Evolutionary conservation across 2,797 vertebrate species (phyloP), one percentile per base, ranked within the genome.

Genomic region (Acestrorhynchus altus): DNA sequence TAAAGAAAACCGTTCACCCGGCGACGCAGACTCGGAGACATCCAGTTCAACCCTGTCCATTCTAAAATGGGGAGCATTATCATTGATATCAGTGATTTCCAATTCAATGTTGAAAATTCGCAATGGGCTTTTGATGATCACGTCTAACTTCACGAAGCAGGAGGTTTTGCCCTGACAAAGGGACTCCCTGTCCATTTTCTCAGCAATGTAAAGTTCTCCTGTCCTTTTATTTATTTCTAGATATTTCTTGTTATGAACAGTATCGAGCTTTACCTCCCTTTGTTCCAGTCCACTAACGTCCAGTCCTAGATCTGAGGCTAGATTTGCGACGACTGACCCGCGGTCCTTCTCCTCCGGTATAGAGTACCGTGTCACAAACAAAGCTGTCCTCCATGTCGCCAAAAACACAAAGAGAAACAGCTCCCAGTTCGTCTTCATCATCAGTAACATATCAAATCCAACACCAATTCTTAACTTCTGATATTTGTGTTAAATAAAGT

Each of bases 1-100:
- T 28, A 98, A 84, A 0, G 95, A 95, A 83, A 99, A 98, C 69
- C 89, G 94, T 42, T 97, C 95, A 0, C 94, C 95, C 0, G 93
- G 92, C 2, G 90, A 85, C 0, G 96, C 95, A 0, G 95, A 96
- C 86, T 99, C 96, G 0, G 92, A 93, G 67, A 98, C 94, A 74
- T 97, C 95, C 18, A 99, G 63, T 73, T 95, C 93, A 0, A 96
- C 92, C 24, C 90, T 91, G 44, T 93, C 93, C 82, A 90, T 89
- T 18, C 94, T 90, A 61, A 99, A 99, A 59, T 93, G 87, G 0
- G 96, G 96, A 0, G 95, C 92, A 0, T 98, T 96, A 9, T 98
- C 97, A 0, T 99, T 98, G 52, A 98, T 94, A 49, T 98, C 97
- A 44, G 92, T 90, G 71, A 98, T 95, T 70, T 93, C 93, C 57